phyloP scores from a whole-genome alignment of 2,797 vertebrate genomes.

The Argyrosomus regius region DNA sequence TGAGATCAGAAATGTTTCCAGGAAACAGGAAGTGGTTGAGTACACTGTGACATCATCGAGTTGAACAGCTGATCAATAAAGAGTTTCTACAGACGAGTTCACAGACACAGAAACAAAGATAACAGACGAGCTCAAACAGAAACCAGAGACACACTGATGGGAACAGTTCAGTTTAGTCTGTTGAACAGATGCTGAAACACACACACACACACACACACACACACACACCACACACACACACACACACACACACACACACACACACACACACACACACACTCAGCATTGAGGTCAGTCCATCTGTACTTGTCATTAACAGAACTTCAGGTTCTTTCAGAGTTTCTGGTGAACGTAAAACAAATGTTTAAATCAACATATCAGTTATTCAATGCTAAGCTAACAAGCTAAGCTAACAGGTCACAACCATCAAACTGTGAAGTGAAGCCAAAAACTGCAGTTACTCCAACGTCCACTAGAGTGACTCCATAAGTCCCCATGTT shows the following conservation, averaged over 20 bases:
- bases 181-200: not conserved
- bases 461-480: too few relatives aligned
- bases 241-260: not conserved
- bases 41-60: not conserved
- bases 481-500: too few relatives aligned
- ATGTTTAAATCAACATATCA: too few relatives aligned
- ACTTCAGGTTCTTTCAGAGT: too few relatives aligned
- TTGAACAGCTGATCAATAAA: conserved; percentile 21
- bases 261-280: not conserved
- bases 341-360: not conserved
- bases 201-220: not conserved
- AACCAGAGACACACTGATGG: not conserved
- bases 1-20: too few relatives aligned
- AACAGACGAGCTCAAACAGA: not conserved
- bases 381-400: too few relatives aligned
- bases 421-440: too few relatives aligned
- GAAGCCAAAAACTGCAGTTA: too few relatives aligned
- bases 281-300: not conserved
- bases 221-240: not conserved
- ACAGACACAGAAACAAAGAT: not conserved
- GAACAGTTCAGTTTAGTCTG: conserved; percentile 7
- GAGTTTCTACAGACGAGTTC: not conserved
- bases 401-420: too few relatives aligned
- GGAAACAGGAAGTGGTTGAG: not conserved
- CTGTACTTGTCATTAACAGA: conserved; percentile 27